Base-by-base conservation (phyloP, 2,888 invertebrate species). In the Lasioglossum marginatum region DNA sequence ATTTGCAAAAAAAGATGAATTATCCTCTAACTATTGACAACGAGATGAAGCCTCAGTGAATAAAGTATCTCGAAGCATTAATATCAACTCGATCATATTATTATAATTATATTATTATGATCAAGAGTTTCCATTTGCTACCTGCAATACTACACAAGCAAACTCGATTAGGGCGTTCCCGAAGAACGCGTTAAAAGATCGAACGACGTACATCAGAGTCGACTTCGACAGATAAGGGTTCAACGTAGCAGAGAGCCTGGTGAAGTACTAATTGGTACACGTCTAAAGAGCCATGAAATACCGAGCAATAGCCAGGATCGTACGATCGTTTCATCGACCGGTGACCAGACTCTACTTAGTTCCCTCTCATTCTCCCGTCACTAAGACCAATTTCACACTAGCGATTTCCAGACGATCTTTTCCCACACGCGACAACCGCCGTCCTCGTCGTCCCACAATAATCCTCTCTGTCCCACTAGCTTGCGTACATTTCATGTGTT, bases 321-420 rank as follows among this genome's bases (percentile, higher is more conserved):
- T 63, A n/a, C 8, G 52, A 52, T 52, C 60, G 60, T 63, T 63
- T 63, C 27, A 63, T 63, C 60, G 60, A 63, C 60, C 60, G n/a
- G 27, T 27, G 60, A 60, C 60, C 27, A 60, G 60, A 31, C 27
- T 63, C 60, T 27, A 31, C 60, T 63, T 31, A 31, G 31, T 31
- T 63, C 31, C 60, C 60, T 63, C 60, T 63, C 27, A 63, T 63
- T 63, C 60, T 63, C 60, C 31, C 60, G 60, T 63, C 60, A 63
- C 60, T 6, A 63, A 27, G 60, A 63, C n/a, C 60, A 63, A 63
- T 63, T 63, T 63, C 60, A 63, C 60, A 63, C 60, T 63, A 63
- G 60, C 60, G 60, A 63, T 34, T 66, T 66, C 66, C 66, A 34
- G 66, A 3, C 66, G 66, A 66, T 66, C 66, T 66, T 66, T 66